Evolutionary conservation across 1,140 invertebrate genomes (phyloP).

Genomic region (Maconellicoccus hirsutus): DNA sequence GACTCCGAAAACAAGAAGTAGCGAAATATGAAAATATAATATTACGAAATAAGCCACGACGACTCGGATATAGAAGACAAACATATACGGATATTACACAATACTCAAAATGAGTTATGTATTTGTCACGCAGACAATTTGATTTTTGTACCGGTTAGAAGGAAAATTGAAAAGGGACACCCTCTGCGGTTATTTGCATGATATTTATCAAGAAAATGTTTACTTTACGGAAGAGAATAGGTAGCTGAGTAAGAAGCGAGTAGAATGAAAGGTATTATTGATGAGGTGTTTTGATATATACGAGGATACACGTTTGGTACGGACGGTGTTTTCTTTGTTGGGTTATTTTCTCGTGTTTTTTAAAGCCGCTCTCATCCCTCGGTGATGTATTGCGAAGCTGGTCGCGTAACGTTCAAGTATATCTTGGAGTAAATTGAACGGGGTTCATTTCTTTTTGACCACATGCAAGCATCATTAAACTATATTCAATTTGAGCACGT

Average conservation of each 20-base stretch:
- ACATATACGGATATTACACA: not conserved
- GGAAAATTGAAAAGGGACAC: conserved; percentile 20
- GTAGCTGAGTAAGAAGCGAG: not conserved
- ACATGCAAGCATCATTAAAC: conserved; percentile 22
- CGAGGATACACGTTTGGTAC: not conserved
- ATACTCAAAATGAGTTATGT: conserved; percentile 17
- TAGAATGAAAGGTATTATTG: conserved; percentile 21
- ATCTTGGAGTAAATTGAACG: not conserved
- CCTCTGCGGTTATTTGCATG: conserved; percentile 21
- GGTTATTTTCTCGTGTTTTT: too few species aligned
- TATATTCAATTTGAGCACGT: conserved; percentile 16
- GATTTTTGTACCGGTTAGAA: conserved; percentile 13
- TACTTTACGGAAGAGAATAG: conserved; percentile 15
- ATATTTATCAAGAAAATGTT: conserved; percentile 23
- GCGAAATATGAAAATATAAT: too few species aligned
- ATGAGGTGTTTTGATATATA: conserved; percentile 21
- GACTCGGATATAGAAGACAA: too few species aligned
- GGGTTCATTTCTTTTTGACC: conserved; percentile 18
- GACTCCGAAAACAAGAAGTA: too few species aligned
- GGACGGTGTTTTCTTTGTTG: conserved; percentile 12
- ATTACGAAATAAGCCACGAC: too few species aligned
- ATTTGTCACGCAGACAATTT: conserved; percentile 6
- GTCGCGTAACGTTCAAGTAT: not conserved
- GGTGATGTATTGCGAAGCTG: not conserved
- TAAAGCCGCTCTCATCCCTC: not conserved